Conservation (phyloP, 2,113 vertebrate genomes). For the Leptosomus discolor region DNA sequence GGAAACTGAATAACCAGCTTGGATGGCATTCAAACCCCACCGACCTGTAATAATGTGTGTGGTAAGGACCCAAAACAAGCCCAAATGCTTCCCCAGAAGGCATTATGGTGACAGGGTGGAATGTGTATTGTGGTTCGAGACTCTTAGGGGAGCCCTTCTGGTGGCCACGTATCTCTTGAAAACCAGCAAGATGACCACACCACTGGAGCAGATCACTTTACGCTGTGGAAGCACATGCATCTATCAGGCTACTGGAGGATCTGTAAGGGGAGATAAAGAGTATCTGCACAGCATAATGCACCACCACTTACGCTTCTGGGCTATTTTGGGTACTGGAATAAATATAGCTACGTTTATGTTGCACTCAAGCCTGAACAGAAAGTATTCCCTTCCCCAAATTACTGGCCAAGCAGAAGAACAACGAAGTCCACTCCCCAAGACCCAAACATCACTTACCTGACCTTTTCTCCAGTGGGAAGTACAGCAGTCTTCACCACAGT, state of each 20-base stretch:
- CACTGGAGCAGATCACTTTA: not conserved
- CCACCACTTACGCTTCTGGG: not conserved
- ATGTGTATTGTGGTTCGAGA: fast-evolving
- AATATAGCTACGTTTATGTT: not conserved
- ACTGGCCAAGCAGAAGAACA: fast-evolving
- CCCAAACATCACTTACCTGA: not conserved
- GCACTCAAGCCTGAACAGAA: not conserved
- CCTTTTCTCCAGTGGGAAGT: not conserved
- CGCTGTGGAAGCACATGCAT: fast-evolving
- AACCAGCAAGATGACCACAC: not conserved
- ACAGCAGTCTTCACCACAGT: not conserved
- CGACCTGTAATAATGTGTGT: fast-evolving
- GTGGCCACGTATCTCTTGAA: fast-evolving
- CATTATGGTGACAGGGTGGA: fast-evolving
- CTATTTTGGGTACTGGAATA: not conserved
- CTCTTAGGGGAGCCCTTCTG: not conserved
- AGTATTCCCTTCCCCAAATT: not conserved
- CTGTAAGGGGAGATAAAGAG: fast-evolving
- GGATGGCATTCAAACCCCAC: not conserved
- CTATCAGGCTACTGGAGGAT: not conserved
- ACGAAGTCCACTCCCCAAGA: not conserved
- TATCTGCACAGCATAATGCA: not conserved
- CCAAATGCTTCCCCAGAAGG: not conserved
- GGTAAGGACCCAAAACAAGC: not conserved
- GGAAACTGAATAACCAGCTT: not conserved